Evolutionary conservation across 2,888 invertebrate species (phyloP).

Genomic region (Clusia tigrina): DNA sequence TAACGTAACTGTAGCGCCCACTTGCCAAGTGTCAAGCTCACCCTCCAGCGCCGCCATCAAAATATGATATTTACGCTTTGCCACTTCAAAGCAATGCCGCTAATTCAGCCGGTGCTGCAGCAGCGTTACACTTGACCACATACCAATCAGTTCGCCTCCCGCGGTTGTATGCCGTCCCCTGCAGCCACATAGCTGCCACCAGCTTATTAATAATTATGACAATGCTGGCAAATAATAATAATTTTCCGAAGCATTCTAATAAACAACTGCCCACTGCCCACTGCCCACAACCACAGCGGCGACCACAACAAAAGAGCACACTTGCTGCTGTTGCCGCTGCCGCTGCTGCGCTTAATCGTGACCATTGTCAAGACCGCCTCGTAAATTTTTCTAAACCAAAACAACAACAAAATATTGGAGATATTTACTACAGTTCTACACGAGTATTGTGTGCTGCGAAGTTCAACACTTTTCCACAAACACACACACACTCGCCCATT

Average conservation of each 20-base stretch:
- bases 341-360: not conserved
- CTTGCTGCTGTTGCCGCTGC: not conserved
- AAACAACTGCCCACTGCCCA: not conserved
- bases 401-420: not conserved
- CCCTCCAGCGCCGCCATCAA: no score
- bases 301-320: not conserved
- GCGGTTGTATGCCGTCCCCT: not conserved
- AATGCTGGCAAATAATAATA: not conserved
- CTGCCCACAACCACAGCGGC: not conserved
- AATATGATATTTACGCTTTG: not conserved
- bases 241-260: not conserved
- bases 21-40: no score
- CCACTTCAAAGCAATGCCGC: slow-evolving; percentile 1
- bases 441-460: no score
- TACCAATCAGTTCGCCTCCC: not conserved
- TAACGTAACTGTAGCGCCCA: no score
- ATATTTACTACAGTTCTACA: no score
- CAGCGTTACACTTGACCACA: slow-evolving; percentile 1
- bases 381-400: not conserved
- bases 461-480: no score
- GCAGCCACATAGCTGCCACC: not conserved
- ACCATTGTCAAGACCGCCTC: not conserved
- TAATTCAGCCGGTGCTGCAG: not conserved
- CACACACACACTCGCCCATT: no score
- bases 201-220: slow-evolving; percentile 3